Base-by-base conservation (phyloP, 2,113 vertebrate genomes). In the Upupa epops region DNA sequence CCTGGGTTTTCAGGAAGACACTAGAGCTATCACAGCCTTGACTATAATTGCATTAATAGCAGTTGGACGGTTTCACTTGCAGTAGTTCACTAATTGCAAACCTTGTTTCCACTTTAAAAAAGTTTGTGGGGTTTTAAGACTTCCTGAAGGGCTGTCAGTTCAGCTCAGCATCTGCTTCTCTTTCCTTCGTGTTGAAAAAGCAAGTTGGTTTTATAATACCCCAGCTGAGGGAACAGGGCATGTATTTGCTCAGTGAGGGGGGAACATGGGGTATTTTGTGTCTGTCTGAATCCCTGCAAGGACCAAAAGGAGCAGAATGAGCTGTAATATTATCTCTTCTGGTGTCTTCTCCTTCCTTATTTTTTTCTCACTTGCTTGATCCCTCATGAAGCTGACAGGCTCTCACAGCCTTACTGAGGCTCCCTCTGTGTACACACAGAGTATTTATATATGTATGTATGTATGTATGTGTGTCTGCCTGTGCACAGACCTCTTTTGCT, bases 11-110 rank as follows among this genome's bases (percentile, higher is more conserved):
- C 64, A 85, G 42, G 90, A 89, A 78, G 86, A 89, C 52, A 26
- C 60, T 58, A 32, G 49, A 51, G 29, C 51, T 95, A 91, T 88
- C 83, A 88, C 61, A 88, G 73, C 48, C 55, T 83, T 83, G 93
- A 96, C 72, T 79, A 26, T 96, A 97, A 96, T 97, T 96, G 90
- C 34, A 78, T 87, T 97, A 97, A 96, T 97, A 95, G 83, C 86
- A 95, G 51, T 13, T 78, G 56, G 86, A 85, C 51, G 6, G 0
- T 87, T 89, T 86, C 89, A 85, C 71, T 51, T 85, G 71, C 45
- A 66, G 70, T 34, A 83, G 61, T 46, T 63, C 68, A 36, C 90
- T 95, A 97, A 96, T 97, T 97, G 80, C 74, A 91, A 75, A 61
- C 69, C 45, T 95, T 87, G 46, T 83, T 96, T 95, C 72, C 72